phyloP scores from a whole-genome alignment of 2,113 vertebrate genomes.

The Xiphophorus couchianus region DNA sequence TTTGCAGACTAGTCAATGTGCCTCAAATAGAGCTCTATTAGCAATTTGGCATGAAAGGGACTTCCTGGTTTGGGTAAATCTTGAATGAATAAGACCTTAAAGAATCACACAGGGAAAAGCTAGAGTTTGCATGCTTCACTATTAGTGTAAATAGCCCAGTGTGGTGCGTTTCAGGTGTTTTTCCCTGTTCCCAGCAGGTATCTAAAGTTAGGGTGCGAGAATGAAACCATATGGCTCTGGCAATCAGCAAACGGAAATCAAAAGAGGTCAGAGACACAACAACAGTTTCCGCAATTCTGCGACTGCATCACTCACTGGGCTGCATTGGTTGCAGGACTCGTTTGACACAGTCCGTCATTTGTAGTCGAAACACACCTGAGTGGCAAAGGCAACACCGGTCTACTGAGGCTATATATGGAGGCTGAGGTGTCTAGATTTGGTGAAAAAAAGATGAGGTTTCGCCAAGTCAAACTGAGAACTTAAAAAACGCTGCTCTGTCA shows the following conservation, averaged over 20 bases:
- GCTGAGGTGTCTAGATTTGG: conserved; percentile 11
- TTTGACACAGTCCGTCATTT: background rate
- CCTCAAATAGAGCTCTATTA: background rate
- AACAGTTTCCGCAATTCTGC: conserved; percentile 19
- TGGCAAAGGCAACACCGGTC: conserved; percentile 5
- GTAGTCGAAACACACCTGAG: conserved; percentile 32
- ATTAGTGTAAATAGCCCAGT: conserved; percentile 15
- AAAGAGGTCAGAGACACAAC: conserved; percentile 65
- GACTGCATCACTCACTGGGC: conserved; percentile 24
- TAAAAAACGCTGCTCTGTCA: background rate
- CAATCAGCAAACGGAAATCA: conserved; percentile 60
- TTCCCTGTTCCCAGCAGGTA: conserved; percentile 27
- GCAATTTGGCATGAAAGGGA: conserved; percentile 33
- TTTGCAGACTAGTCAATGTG: conserved; percentile 10
- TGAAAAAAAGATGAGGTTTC: conserved; percentile 31
- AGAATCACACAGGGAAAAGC: conserved; percentile 48
- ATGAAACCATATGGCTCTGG: conserved; percentile 56
- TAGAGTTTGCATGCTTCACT: conserved; percentile 40
- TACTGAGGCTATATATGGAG: conserved; percentile 16
- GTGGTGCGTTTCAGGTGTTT: conserved; percentile 46
- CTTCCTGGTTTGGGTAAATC: conserved; percentile 68
- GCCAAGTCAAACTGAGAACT: conserved; percentile 47
- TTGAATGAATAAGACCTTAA: conserved; percentile 55
- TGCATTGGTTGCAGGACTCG: conserved; percentile 20
- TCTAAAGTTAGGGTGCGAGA: conserved; percentile 53